Base-by-base conservation (phyloP, 2,797 vertebrate genomes). In the Xenopus petersii region DNA sequence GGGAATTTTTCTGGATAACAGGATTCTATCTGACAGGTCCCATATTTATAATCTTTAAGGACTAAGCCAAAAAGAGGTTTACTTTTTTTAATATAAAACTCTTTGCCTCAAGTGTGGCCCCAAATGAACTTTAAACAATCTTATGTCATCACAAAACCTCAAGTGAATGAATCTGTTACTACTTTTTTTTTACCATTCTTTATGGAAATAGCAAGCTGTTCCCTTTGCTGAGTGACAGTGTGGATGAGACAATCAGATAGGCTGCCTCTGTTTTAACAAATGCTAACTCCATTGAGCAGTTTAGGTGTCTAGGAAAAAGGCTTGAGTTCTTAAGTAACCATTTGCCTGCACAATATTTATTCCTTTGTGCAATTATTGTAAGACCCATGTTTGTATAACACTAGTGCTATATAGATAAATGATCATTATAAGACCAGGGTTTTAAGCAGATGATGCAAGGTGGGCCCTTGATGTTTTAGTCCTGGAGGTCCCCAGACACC, bases 391-490 rank as follows among this genome's bases (percentile, higher is more conserved):
- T 26, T 26, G 26, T 26, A 26, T 3, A 26, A 3, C 26, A 26
- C 36, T 36, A 8, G 5, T 8, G 8, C 36, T 3, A 36, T 36
- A 36, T 36, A 36, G 5, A 3, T 36, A 36, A 5, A 36, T 36
- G 36, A 6, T 36, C 1, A 36, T 36, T 1, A 36, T 5, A 72
- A 59, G 71, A 54, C 59, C 74, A 84, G 78, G 81, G 74, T 84
- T 86, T 88, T 86, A 85, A 81, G 79, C 80, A 88, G 79, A 64
- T 87, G 72, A n/a, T n/a, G n/a, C n/a, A n/a, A n/a, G n/a, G n/a
- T n/a, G n/a, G n/a, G n/a, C n/a, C n/a, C n/a, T n/a, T n/a, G n/a
- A n/a, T n/a, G n/a, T n/a, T n/a, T n/a, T n/a, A n/a, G n/a, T n/a
- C n/a, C n/a, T n/a, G n/a, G n/a, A n/a, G n/a, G n/a, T n/a, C n/a